Base-by-base conservation (phyloP, 2,113 vertebrate genomes). In the Lophius piscatorius region DNA sequence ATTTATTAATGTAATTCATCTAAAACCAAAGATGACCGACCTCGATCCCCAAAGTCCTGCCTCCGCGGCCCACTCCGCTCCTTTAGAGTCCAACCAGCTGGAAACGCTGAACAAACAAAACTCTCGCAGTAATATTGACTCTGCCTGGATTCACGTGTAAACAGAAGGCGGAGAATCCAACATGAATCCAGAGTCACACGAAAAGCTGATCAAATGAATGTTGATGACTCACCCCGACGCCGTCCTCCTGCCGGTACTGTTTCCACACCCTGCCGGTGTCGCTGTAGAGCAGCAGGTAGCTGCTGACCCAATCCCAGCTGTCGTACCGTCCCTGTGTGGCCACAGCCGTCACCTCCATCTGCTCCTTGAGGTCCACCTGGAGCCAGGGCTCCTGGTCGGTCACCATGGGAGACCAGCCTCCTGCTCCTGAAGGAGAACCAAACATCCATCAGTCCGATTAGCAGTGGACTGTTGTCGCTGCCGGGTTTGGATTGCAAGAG, bases 271-370 rank as follows among this genome's bases (percentile, higher is more conserved):
- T 91, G 14, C 95, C 96, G 0, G 94, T 97, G 87, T 99, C 97
- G 2, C 97, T 98, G 91, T 93, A 94, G 85, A 98, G 94, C 26
- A 99, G 91, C 1, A 77, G 87, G 23, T 94, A 99, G 45, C 91
- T 91, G 6, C 92, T 96, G 74, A 97, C 94, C 96, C 96, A 98
- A 88, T 98, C 96, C 35, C 92, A 94, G 89, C 96, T 98, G 46
- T 95, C 93, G 0, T 94, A 90, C 14, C 95, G 86, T 31, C 97
- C 97, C 83, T 99, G 97, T 0, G 96, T 98, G 75, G 96, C 95
- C 9, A 97, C 87, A 0, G 92, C 94, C 0, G 94, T 96, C 45
- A 98, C 86, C 89, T 98, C 96, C 84, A 95, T 90, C 85, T 95
- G 90, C 69, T 94, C 94, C 39, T 92, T 91, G 55, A 99, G 91